phyloP scores from a whole-genome alignment of 2,797 vertebrate species.

The Eulemur rubriventer region DNA sequence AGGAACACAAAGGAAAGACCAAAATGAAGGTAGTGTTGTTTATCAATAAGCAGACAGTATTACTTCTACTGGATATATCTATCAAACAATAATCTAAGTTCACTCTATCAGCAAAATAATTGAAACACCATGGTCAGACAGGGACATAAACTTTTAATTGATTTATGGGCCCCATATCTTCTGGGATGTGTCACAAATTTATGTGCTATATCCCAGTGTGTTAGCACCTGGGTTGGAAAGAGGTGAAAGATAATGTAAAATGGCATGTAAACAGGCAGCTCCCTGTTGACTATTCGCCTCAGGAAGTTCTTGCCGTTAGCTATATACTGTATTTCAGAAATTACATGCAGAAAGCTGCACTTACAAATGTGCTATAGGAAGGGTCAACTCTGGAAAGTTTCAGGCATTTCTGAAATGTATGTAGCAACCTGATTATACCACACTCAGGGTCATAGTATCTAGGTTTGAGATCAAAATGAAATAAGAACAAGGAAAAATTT shows the following conservation, averaged over 20 bases:
- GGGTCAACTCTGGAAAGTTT: neutral
- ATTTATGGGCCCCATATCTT: constrained; percentile 1
- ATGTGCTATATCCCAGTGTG: neutral
- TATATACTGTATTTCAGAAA: constrained; percentile 44
- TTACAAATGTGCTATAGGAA: constrained; percentile 1
- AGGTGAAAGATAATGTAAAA: constrained; percentile 40
- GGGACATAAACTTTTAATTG: neutral
- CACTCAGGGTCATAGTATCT: neutral
- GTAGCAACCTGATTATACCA: neutral
- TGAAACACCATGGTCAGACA: constrained; percentile 1
- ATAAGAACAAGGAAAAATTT: neutral
- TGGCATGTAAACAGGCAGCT: constrained; percentile 2
- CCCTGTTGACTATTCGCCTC: neutral
- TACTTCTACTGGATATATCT: neutral
- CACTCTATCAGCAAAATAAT: constrained; percentile 30
- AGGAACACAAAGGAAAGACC: neutral
- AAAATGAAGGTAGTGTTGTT: neutral
- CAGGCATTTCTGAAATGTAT: neutral
- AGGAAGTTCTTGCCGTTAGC: neutral
- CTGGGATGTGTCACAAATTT: constrained; percentile 14
- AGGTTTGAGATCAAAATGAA: constrained; percentile 21
- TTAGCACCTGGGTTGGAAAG: neutral
- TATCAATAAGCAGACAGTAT: neutral
- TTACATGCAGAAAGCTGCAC: neutral
- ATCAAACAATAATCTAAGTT: constrained; percentile 44